phyloP scores from a whole-genome alignment of 2,888 invertebrate species.

The Bedellia somnulentella region DNA sequence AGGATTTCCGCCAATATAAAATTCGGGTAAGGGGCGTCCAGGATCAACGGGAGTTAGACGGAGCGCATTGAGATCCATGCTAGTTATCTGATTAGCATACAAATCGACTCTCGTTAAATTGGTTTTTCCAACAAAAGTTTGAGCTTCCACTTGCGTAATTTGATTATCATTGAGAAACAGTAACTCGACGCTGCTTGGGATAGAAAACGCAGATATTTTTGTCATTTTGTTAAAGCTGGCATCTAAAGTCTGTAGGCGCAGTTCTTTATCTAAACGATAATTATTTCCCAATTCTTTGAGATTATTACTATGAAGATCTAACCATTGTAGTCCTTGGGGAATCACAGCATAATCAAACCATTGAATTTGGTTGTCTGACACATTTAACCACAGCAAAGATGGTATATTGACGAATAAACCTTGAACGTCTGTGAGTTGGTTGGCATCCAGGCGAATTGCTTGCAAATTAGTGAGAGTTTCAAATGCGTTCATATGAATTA shows the following conservation, averaged over 20 bases:
- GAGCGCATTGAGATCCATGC: slow-evolving; percentile 87
- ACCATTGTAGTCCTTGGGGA: slow-evolving; percentile 81
- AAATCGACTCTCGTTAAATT: slow-evolving; percentile 90
- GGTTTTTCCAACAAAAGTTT: slow-evolving; percentile 85
- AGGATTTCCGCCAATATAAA: slow-evolving; percentile 92
- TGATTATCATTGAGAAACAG: slow-evolving; percentile 88
- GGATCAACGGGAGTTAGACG: slow-evolving; percentile 79
- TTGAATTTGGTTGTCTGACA: slow-evolving; percentile 86
- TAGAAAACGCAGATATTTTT: slow-evolving; percentile 72
- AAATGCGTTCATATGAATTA: slow-evolving; percentile 80
- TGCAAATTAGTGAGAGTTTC: slow-evolving; percentile 78
- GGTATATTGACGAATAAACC: slow-evolving; percentile 83
- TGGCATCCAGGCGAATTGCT: slow-evolving; percentile 85
- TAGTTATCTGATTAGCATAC: slow-evolving; percentile 88
- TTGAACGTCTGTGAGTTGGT: slow-evolving; percentile 78
- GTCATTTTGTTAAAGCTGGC: slow-evolving; percentile 88
- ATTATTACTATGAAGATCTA: slow-evolving; percentile 87
- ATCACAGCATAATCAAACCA: slow-evolving; percentile 88
- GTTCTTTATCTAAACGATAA: slow-evolving; percentile 68
- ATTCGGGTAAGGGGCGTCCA: slow-evolving; percentile 78
- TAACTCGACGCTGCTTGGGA: slow-evolving; percentile 83
- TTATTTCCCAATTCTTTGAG: slow-evolving; percentile 78
- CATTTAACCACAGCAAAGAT: slow-evolving; percentile 84
- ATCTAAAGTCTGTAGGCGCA: slow-evolving; percentile 81
- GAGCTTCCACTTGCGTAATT: slow-evolving; percentile 82